Evolutionary conservation across 1,140 invertebrate genomes (phyloP).

Genomic region (Parapsyche elsis): DNA sequence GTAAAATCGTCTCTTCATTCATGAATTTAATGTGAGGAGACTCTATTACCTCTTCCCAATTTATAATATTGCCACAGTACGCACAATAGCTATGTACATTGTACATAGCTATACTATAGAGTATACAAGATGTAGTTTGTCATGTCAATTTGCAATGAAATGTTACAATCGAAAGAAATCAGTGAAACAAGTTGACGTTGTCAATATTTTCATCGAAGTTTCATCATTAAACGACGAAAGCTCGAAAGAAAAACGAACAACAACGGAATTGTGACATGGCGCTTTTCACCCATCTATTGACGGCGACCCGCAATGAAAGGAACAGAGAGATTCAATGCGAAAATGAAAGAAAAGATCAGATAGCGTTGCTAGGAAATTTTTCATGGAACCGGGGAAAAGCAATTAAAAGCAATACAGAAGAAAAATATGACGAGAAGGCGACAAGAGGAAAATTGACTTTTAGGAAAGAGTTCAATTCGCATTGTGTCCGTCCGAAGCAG

Average conservation of each 20-base stretch:
- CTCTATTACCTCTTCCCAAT: too few species aligned
- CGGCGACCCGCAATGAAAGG: neutral
- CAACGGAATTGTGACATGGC: neutral
- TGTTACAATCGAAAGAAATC: neutral
- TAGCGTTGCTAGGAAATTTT: constrained; percentile 8
- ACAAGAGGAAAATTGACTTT: constrained; percentile 28
- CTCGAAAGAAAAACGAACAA: constrained; percentile 12
- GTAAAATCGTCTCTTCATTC: too few species aligned
- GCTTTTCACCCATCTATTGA: neutral
- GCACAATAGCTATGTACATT: too few species aligned
- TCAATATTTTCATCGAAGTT: constrained; percentile 21
- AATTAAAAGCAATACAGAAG: constrained; percentile 40
- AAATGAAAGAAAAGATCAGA: constrained; percentile 29
- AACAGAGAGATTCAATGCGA: neutral
- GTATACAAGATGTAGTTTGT: too few species aligned
- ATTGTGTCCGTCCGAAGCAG: constrained; percentile 17
- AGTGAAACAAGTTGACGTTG: neutral
- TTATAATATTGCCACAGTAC: too few species aligned
- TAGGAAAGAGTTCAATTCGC: constrained; percentile 7
- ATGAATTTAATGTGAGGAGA: too few species aligned
- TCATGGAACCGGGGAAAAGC: neutral
- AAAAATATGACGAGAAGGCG: constrained; percentile 19
- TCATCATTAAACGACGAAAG: neutral
- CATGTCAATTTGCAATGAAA: neutral
- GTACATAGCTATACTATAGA: too few species aligned